These are phyloP conservation scores for Eristalis intricaria DNA, from an alignment of 2,888 invertebrate genomes.

Conservation along the genomic window DNA sequence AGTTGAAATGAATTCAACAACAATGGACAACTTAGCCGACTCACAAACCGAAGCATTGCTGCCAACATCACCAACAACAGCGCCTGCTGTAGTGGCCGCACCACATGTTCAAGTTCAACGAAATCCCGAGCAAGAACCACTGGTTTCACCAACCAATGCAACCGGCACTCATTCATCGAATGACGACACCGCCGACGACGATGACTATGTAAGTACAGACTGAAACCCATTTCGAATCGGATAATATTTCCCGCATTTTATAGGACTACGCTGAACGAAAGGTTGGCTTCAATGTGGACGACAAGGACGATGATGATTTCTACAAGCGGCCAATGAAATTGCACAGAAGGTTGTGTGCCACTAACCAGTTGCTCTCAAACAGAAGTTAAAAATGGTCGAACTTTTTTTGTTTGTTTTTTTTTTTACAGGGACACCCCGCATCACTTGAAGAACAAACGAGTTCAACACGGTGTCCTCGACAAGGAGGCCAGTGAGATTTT, in stretches of 20 bases:
- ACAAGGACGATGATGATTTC: conserved; percentile 79
- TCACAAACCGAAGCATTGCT: conserved; percentile 74
- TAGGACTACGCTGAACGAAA: conserved; percentile 83
- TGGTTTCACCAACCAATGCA: conserved; percentile 65
- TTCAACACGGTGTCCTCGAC: conserved; percentile 85
- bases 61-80: conserved; percentile 72
- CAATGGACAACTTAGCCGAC: conserved; percentile 76
- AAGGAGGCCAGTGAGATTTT: conserved; percentile 87
- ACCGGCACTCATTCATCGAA: conserved; percentile 77
- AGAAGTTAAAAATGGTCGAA: not conserved
- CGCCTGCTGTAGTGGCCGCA: conserved; percentile 56
- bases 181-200: conserved; percentile 86
- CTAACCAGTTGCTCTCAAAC: not conserved
- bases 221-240: conserved; percentile 4
- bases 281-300: conserved; percentile 85
- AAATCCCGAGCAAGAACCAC: conserved; percentile 61
- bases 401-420: conserved; percentile 83
- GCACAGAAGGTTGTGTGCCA: conserved; percentile 78
- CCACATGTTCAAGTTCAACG: conserved; percentile 63
- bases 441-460: conserved; percentile 98
- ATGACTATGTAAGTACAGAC: conserved; percentile 84
- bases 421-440: conserved; percentile 98
- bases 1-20: conserved; percentile 76
- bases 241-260: conserved; percentile 38
- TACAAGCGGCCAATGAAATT: conserved; percentile 81